Base-by-base conservation (phyloP, 2,113 vertebrate species). In the Cyphomyrus discorhynchus region DNA sequence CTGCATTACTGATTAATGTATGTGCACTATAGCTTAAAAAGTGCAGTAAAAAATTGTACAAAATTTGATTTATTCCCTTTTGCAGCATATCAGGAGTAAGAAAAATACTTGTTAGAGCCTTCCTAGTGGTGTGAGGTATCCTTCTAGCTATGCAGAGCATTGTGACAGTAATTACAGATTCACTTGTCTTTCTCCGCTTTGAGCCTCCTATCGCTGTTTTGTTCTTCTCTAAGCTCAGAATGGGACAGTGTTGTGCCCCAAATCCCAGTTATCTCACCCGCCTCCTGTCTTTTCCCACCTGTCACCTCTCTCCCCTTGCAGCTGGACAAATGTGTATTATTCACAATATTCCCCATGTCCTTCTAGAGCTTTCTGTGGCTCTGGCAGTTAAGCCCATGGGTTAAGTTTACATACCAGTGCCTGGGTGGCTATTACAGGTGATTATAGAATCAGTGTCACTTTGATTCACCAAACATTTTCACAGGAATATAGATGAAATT, bases 331-430 rank as follows among this genome's bases (percentile, higher is more conserved):
- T 89, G 92, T 94, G 91, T 92, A 93, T 89, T 92, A 94, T 91
- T 90, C 90, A 91, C 91, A 92, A 90, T 90, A 94, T 91, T 90
- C 95, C 90, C 92, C 94, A 94, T 17, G 94, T 93, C 93, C 94
- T 91, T 93, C 96, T 94, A 24, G 0, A 86, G 93, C 91, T 92
- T 95, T 95, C 93, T 95, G 95, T 92, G 96, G 94, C 92, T 96
- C 95, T 90, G 94, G 93, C 94, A 97, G 95, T 94, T 97, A 95
- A 94, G 77, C 49, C 35, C 50, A 45, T 24, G 8, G 11, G 17
- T 5, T 52, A 46, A 80, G 31, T 45, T 42, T 58, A 6, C 6
- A 74, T 35, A 39, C 27, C 13, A 74, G 11, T 74, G 70, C 70
- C n/a, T 35, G 27, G 70, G 35, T 31, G 6, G 13, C 35, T 39